Base-by-base conservation (phyloP, 2,888 invertebrate species). In the Meghimatium bilineatum region DNA sequence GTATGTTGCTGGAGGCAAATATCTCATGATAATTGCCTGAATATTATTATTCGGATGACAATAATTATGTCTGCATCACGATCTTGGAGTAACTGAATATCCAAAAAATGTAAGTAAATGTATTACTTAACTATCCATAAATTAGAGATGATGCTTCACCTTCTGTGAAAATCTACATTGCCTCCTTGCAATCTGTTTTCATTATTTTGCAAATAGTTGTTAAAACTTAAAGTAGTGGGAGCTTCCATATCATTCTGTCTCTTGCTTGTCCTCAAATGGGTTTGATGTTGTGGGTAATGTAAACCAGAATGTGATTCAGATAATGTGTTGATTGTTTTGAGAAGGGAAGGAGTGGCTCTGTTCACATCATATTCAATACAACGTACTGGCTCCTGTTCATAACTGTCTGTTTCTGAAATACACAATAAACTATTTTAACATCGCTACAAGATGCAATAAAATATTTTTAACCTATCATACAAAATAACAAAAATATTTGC, bases 111-210 rank as follows among this genome's bases (percentile, higher is more conserved):
- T 56, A 56, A 56, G 3, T 56, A 56, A 1, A 66, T 66, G 17
- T 14, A 3, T 32, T 1, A 66, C 32, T 29, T 8, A 32, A 66
- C 32, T 66, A 66, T 12, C 5, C 32, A 32, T 17, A 17, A 32
- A 29, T 32, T 32, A 5, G 1, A 32, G 32, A 12, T 63, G 23
- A 63, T n/a, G n/a, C 60, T n/a, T 12, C 23, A 83, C 83, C 63
- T 76, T 78, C 78, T 83, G 29, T 83, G 72, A 78, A 78, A 78
- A 34, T 78, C 72, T 6, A 29, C 44, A 78, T 78, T 79, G 8
- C 83, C 78, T 29, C 78, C 83, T 44, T 60, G 60, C 34, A 83
- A n/a, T 32, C 78, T 83, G 49, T 83, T 78, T 10, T 34, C 78
- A 49, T 83, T 38, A 78, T 78, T 32, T 49, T 36, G 17, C 10